Evolutionary conservation across 2,113 vertebrate genomes (phyloP), one percentile per base, ranked within the genome.

Genomic region (Euleptes europaea): DNA sequence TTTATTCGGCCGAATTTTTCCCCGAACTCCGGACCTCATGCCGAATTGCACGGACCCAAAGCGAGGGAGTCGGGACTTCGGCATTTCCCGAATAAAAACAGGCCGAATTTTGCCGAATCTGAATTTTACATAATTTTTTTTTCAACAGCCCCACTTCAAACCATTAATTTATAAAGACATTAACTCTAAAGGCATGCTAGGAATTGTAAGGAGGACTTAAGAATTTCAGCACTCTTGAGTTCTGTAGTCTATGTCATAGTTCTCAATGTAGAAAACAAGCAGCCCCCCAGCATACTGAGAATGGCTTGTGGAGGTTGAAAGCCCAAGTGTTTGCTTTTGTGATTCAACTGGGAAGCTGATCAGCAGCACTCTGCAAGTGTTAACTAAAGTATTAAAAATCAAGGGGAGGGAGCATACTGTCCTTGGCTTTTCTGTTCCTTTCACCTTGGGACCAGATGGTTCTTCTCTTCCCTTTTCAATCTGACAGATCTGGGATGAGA

Each of bases 181-280:
- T 65, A 67, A 51, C 72, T 84, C 60, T 72, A 57, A n/a, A 28
- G 67, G 72, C 78, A 69, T 42, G 49, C 75, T 85, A 80, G 60
- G 75, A 89, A 73, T 72, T 88, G n/a, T 57, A 10, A 0, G 78
- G 51, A 86, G 9, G 69, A 89, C 76, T 72, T 86, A 93, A 91
- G n/a, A 91, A 88, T 51, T 78, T 90, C 88, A 81, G 33, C 75
- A 86, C 31, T 88, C 89, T 71, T 19, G 42, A 44, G 84, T 69
- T 66, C 79, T 83, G 28, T 88, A 88, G 89, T 70, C 65, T 38
- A 67, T 47, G 35, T 19, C 88, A 63, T 54, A 23, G 65, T 67
- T 76, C 38, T 17, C 63, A 67, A 84, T 40, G 72, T 31, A 63
- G 60, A 19, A 28, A 14, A 63, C 19, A 28, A 12, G 47, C 78